A percentile compares a stretch with the other conserved stretches of the same genome.
Conservation (phyloP, 2,797 vertebrate genomes). For the Orestias chungarensis region DNA sequence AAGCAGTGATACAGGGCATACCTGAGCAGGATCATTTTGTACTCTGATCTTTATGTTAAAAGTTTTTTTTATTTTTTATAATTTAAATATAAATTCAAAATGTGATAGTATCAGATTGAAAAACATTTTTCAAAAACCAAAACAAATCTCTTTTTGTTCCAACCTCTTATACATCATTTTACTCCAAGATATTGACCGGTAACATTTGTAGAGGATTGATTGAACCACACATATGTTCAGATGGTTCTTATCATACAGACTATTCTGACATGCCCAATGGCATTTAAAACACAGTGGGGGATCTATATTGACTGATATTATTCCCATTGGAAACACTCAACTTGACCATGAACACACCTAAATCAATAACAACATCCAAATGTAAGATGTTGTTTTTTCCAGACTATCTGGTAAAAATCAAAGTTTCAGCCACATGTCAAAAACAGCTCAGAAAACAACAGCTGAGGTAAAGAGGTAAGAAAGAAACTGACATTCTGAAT, state of each 20-base stretch:
- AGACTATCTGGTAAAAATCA: conserved; percentile 2
- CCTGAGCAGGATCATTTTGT: too few species aligned
- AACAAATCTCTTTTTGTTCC: not conserved
- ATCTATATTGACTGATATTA: conserved; percentile 10
- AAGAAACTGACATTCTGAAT: not conserved
- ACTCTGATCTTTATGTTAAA: too few species aligned
- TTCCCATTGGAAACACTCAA: conserved; percentile 13
- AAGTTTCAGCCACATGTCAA: not conserved
- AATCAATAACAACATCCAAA: conserved; percentile 12
- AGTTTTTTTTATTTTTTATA: too few species aligned
- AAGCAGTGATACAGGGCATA: too few species aligned
- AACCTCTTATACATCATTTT: not conserved
- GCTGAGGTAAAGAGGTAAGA: not conserved
- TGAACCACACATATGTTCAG: not conserved
- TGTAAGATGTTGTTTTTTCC: conserved; percentile 9
- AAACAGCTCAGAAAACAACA: not conserved
- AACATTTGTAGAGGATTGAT: conserved; percentile 1
- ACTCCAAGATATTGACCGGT: not conserved
- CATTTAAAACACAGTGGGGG: not conserved
- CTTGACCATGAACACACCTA: conserved; percentile 7
- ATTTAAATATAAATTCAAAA: too few species aligned
- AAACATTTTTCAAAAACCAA: too few species aligned
- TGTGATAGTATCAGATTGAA: too few species aligned
- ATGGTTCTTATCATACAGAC: not conserved
- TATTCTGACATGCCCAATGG: not conserved